Evolutionary conservation across 1,140 invertebrate species (phyloP), one percentile per base, ranked within the genome.

Genomic region (Leptonema lineaticorne): DNA sequence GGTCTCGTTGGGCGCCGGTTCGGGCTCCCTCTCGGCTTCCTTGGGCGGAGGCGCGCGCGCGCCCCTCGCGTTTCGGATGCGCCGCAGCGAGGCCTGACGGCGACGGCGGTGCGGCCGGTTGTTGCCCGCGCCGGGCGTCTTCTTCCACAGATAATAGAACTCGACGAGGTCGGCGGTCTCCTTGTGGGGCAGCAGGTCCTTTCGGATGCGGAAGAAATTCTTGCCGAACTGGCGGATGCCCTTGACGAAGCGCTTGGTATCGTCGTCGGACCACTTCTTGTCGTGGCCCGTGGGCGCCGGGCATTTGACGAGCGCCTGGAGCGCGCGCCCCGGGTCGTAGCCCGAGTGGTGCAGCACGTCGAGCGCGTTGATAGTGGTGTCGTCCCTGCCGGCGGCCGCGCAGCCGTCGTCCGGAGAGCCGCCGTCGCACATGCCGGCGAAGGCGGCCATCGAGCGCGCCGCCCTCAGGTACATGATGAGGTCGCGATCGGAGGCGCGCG

Each of bases 81-180:
- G 84, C 71, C 95, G 87, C 64, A 97, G 82, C n/a, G 94, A 94
- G 73, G 91, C 92, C 78, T 93, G 92, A 63, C 95, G 83, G 59
- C 94, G 85, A 83, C 95, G 85, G 62, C 95, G 85, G 77, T 97
- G 94, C 20, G 95, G 95, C 65, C 95, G 86, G 80, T 95, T 94
- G 78, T 93, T 94, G 78, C 94, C 93, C 48, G 96, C 96, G 74
- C 93, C 93, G n/a, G 96, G 95, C n/a, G 96, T 98, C 84, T 99
- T 99, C 84, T 99, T 99, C 97, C 97, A 99, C 77, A 98, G 86
- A 83, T 99, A 99, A 82, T 99, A 99, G 83, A 95, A 99, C 77
- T 98, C 96, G 26, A 99, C 95, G 74, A 99, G 83, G 77, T 99
- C 96, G 45, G 94, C 89, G 75, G 96, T 98, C 76, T 97, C 95